Evolutionary conservation across 2,113 vertebrate species (phyloP), one percentile per base, ranked within the genome.

Genomic region (Amphilophus citrinellus): DNA sequence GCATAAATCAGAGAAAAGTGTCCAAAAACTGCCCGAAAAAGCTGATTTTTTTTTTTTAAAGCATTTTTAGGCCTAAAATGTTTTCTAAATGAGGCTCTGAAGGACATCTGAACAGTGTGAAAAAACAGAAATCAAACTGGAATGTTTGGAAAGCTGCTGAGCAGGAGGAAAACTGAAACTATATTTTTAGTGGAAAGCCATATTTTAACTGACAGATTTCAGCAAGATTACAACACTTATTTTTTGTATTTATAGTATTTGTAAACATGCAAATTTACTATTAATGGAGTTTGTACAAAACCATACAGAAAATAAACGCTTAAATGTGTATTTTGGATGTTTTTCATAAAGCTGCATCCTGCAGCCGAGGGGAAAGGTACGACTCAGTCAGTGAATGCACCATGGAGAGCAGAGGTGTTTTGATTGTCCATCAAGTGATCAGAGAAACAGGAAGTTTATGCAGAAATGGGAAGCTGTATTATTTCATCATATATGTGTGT

Each of bases 191-290:
- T 0, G 17, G 1, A 20, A 47, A 7, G 24, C 22, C 47, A 42
- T 10, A 1, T 56, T 73, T 73, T 56, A 73, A 2, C 44, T 73
- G 66, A 73, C 44, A 71, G 24, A 53, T 47, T 47, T 47, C 47
- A 50, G 50, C 44, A 53, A 9, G 44, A 73, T 53, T 73, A 47
- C 32, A 71, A 53, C 27, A n/a, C 27, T 73, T 71, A 27, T 8
- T 30, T 50, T 73, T 63, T 56, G 44, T 73, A 73, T 53, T 30
- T 18, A 73, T 50, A 53, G 24, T 73, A 73, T 73, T 53, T 73
- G 53, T 73, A 53, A 73, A 73, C 27, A 56, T 56, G 68, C 32
- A 32, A 32, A 73, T 32, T 53, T 53, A n/a, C 27, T 73, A 22
- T 73, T 18, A 53, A 73, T 73, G 44, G 20, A 3, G 47, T 53